phyloP scores from a whole-genome alignment of 1,140 invertebrate genomes.

The Plodia interpunctella region DNA sequence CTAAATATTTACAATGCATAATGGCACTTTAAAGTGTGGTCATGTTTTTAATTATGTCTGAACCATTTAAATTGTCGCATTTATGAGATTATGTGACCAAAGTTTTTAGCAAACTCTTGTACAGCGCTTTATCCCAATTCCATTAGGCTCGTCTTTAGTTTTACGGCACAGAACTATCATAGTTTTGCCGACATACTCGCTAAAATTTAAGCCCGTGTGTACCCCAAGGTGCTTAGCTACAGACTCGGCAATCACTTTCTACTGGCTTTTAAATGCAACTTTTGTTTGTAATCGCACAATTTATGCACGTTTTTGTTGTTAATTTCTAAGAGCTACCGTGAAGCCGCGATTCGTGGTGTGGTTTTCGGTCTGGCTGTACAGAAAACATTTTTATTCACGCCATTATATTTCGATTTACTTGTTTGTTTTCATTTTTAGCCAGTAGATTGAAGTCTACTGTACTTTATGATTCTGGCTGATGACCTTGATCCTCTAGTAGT shows the following conservation, averaged over 20 bases:
- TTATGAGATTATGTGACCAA: too few relatives aligned
- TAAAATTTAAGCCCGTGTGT: constrained; percentile 10
- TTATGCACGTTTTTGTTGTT: constrained; percentile 35
- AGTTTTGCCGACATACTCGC: background rate
- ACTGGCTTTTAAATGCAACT: constrained; percentile 37
- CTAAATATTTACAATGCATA: too few relatives aligned
- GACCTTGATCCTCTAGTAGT: too few relatives aligned
- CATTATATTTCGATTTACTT: background rate
- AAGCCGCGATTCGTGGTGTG: background rate
- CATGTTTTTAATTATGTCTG: too few relatives aligned
- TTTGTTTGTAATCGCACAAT: constrained; percentile 41
- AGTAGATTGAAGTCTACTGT: too few relatives aligned
- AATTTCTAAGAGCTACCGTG: constrained; percentile 7
- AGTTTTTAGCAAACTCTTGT: too few relatives aligned
- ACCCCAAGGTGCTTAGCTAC: constrained; percentile 20
- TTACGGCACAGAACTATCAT: too few relatives aligned
- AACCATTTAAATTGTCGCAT: too few relatives aligned
- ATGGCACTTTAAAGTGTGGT: too few relatives aligned
- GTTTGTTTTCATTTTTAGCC: background rate
- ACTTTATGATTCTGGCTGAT: too few relatives aligned
- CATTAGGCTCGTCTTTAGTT: too few relatives aligned
- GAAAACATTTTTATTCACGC: background rate
- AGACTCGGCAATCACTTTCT: constrained; percentile 38
- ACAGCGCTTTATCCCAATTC: too few relatives aligned
- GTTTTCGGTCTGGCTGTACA: constrained; percentile 1